These are phyloP conservation scores for Drosophila anomalipes DNA, from an alignment of 2,888 invertebrate species.

Conservation along the genomic window DNA sequence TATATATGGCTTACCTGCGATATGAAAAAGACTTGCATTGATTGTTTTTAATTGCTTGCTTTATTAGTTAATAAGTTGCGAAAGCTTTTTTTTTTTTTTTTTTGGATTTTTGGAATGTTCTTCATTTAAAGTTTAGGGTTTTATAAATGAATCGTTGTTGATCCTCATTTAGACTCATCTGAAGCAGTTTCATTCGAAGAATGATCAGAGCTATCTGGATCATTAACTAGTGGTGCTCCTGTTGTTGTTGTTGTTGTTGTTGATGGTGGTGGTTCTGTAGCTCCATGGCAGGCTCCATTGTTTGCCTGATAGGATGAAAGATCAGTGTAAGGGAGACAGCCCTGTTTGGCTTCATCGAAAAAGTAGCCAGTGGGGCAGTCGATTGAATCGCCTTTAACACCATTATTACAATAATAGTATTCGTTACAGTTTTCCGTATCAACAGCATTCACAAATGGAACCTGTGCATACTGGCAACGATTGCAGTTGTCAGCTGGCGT, in stretches of 20 bases:
- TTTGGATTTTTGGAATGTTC: not conserved
- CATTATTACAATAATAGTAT: slow-evolving; percentile 56
- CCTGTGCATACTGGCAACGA: slow-evolving; percentile 52
- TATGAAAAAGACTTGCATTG: not conserved
- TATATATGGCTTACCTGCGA: not conserved
- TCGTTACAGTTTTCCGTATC: slow-evolving; percentile 11
- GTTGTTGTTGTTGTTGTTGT: no score
- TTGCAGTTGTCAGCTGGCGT: slow-evolving; percentile 35
- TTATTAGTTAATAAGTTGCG: slow-evolving; percentile 15
- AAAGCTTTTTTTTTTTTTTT: not conserved
- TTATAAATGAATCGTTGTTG: not conserved
- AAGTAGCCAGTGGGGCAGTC: not conserved
- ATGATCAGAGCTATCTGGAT: no score
- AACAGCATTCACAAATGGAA: slow-evolving; percentile 46
- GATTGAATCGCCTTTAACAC: not conserved
- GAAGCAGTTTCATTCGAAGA: no score
- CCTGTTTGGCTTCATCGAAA: slow-evolving; percentile 50
- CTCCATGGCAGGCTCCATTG: slow-evolving; percentile 9
- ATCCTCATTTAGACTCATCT: not conserved
- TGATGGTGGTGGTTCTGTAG: not conserved
- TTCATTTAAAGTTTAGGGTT: not conserved
- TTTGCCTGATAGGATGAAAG: not conserved
- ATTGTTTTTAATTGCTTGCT: slow-evolving; percentile 9
- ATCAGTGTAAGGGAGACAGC: slow-evolving; percentile 11
- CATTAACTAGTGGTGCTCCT: no score